phyloP scores from a whole-genome alignment of 1,140 invertebrate genomes.

The Sarcophaga peregrina region DNA sequence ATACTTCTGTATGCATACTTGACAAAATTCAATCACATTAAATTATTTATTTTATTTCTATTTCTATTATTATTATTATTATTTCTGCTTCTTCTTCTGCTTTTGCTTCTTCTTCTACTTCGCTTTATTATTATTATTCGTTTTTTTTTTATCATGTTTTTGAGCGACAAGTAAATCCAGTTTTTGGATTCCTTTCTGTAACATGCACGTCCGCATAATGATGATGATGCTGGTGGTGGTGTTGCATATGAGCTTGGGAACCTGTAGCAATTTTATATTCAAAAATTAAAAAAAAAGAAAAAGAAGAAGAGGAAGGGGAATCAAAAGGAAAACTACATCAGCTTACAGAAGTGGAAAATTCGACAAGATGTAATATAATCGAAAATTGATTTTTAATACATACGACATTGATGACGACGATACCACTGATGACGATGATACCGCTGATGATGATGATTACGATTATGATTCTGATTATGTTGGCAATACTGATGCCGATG shows the following conservation, averaged over 20 bases:
- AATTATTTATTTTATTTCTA: background rate
- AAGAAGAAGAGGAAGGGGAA: background rate
- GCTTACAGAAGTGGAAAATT: conserved; percentile 40
- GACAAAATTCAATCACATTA: conserved; percentile 37
- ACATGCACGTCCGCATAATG: background rate
- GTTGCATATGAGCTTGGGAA: conserved; percentile 24
- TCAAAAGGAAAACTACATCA: conserved; percentile 22
- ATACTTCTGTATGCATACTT: background rate
- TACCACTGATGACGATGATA: background rate
- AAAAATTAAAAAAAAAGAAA: background rate
- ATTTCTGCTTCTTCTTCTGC: background rate
- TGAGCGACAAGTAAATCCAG: conserved; percentile 9
- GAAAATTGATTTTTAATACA: conserved; percentile 42
- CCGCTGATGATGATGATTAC: background rate
- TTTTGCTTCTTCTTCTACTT: background rate
- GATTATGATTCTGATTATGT: background rate
- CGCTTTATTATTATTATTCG: background rate
- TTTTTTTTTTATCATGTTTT: background rate
- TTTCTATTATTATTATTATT: background rate
- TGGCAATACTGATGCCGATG: no score
- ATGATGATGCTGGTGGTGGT: no score
- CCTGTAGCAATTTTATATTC: background rate
- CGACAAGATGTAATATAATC: conserved; percentile 40
- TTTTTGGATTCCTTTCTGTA: background rate
- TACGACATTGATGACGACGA: conserved; percentile 35